These are phyloP conservation scores for Lymantria dispar DNA, from an alignment of 2,888 invertebrate genomes.

Conservation along the genomic window DNA sequence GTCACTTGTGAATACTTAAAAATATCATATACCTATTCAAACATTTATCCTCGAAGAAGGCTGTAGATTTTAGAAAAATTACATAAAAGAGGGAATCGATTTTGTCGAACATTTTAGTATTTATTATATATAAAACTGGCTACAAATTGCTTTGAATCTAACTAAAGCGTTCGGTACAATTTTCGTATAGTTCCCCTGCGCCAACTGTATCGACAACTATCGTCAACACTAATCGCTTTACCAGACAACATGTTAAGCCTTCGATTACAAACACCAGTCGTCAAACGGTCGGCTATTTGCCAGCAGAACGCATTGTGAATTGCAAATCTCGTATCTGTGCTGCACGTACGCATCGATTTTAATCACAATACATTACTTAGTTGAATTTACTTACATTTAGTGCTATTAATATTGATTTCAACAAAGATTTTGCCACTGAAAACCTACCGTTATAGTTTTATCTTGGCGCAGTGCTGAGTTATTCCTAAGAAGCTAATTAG, in stretches of 20 bases:
- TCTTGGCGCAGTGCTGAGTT: no score
- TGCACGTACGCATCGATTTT: constrained; percentile 26
- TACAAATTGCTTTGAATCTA: not conserved
- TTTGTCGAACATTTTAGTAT: no score
- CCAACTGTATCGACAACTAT: constrained; percentile 27
- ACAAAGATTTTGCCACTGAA: no score
- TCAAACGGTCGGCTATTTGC: constrained; percentile 48
- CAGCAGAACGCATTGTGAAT: constrained; percentile 48
- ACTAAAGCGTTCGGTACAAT: constrained; percentile 13
- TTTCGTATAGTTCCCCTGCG: constrained; percentile 4
- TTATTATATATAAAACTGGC: not conserved
- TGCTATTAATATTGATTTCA: not conserved
- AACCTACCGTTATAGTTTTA: no score
- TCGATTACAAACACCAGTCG: constrained; percentile 46
- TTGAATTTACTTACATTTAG: not conserved
- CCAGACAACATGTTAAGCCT: constrained; percentile 47
- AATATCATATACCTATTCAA: no score
- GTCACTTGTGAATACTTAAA: no score
- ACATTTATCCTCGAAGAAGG: no score
- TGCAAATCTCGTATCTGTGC: constrained; percentile 40
- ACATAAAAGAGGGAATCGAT: no score
- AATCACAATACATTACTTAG: constrained; percentile 22
- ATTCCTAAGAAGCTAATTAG: no score
- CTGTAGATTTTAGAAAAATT: no score
- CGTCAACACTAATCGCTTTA: constrained; percentile 36